Evolutionary conservation across 2,888 invertebrate genomes (phyloP).

Genomic region (Linnaemya tessellans): DNA sequence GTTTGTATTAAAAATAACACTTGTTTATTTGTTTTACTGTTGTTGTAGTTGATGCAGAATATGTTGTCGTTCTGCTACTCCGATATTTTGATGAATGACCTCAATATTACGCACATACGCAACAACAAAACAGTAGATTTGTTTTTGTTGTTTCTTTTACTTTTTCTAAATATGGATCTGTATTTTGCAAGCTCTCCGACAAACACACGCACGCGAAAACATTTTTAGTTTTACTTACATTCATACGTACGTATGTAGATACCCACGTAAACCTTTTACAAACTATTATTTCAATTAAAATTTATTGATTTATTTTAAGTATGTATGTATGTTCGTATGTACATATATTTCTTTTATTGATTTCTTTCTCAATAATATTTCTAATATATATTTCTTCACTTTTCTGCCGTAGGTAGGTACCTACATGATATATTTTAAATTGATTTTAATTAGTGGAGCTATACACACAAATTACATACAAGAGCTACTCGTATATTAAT

Average conservation of each 20-base stretch:
- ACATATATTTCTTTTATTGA: conserved; percentile 22
- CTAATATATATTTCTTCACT: neutral
- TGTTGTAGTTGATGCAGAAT: conserved; percentile 22
- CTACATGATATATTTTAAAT: conserved; percentile 46
- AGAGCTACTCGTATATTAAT: conserved; percentile 38
- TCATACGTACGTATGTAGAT: neutral
- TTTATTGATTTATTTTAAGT: conserved; percentile 47
- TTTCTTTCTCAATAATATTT: conserved; percentile 27
- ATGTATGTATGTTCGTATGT: neutral
- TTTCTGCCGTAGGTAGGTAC: neutral
- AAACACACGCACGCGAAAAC: neutral
- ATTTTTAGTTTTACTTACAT: neutral
- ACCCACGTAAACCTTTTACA: conserved; percentile 15
- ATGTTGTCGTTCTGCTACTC: conserved; percentile 47
- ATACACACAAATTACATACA: conserved; percentile 65
- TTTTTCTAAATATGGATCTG: neutral
- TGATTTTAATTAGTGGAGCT: conserved; percentile 60
- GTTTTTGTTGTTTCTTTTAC: conserved; percentile 10
- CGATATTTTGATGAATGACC: conserved; percentile 69
- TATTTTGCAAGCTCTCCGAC: conserved; percentile 23
- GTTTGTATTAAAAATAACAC: conserved; percentile 43
- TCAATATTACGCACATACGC: conserved; percentile 67
- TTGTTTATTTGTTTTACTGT: conserved; percentile 52
- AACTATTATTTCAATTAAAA: conserved; percentile 24
- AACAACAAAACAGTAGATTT: conserved; percentile 18